Conservation (phyloP, 2,888 invertebrate genomes). For the Agriopis marginaria region DNA sequence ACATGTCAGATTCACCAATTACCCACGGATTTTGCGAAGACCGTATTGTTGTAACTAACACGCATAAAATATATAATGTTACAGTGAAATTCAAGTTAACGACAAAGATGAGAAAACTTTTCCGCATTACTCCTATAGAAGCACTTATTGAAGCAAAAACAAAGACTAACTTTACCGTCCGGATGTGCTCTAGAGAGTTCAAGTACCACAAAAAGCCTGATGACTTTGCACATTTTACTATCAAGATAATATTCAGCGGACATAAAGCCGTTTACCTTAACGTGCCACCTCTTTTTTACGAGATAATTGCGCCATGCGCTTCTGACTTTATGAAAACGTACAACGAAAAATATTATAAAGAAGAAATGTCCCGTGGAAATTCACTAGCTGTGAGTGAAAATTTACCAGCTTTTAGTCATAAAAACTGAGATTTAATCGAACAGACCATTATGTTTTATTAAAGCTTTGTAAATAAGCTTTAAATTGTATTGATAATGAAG, state of each 20-base stretch:
- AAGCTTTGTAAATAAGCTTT: not conserved
- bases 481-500: not conserved
- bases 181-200: slow-evolving; percentile 59
- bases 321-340: slow-evolving; percentile 61
- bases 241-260: slow-evolving; percentile 67
- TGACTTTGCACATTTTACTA: slow-evolving; percentile 68
- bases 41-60: slow-evolving; percentile 63
- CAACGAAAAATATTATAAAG: slow-evolving; percentile 55
- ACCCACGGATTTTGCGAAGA: slow-evolving; percentile 67
- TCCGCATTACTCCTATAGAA: slow-evolving; percentile 65
- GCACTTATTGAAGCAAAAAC: slow-evolving; percentile 54
- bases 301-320: slow-evolving; percentile 70
- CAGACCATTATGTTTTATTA: not conserved
- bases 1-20: slow-evolving; percentile 66
- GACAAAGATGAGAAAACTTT: slow-evolving; percentile 67
- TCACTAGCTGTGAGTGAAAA: not conserved
- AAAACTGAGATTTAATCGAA: not conserved
- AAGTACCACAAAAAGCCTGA: slow-evolving; percentile 43
- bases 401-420: not conserved
- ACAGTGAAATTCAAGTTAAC: slow-evolving; percentile 66
- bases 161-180: slow-evolving; percentile 57
- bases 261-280: slow-evolving; percentile 60
- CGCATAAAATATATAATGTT: slow-evolving; percentile 60
- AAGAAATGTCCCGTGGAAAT: slow-evolving; percentile 19
- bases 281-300: slow-evolving; percentile 70